Conservation (phyloP, 2,888 invertebrate genomes). For the Drosophila mulleri region DNA sequence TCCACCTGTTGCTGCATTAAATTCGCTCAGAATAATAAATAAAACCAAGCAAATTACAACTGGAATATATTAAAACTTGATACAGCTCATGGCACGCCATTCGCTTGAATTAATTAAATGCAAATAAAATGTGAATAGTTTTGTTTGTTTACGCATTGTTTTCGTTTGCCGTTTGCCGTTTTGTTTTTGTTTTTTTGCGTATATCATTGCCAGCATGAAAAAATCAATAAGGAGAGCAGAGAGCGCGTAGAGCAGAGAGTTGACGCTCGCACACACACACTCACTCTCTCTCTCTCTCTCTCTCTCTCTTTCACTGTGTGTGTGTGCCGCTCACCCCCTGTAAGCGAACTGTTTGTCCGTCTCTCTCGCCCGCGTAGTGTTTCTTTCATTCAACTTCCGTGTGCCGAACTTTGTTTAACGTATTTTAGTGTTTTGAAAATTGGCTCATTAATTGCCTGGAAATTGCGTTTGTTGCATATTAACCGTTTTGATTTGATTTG, state of each 20-base stretch:
- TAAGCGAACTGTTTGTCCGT: background rate
- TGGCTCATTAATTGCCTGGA: background rate
- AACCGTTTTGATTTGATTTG: constrained; percentile 3
- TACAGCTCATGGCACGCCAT: constrained; percentile 14
- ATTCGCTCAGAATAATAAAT: background rate
- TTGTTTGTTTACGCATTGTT: constrained; percentile 28
- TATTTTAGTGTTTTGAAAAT: constrained; percentile 23
- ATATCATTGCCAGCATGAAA: constrained; percentile 61
- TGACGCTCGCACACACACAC: background rate
- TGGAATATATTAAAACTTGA: constrained; percentile 9
- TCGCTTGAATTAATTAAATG: constrained; percentile 31
- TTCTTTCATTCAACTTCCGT: constrained; percentile 26
- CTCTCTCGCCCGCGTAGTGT: background rate
- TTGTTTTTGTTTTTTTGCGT: constrained; percentile 27
- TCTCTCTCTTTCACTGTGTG: background rate
- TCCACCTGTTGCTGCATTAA: background rate
- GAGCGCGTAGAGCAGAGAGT: background rate
- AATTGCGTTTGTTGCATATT: constrained; percentile 2
- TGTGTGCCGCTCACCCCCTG: constrained; percentile 33
- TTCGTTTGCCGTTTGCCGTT: constrained; percentile 16
- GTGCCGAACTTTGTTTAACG: constrained; percentile 35
- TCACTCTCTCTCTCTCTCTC: background rate
- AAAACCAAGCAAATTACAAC: background rate
- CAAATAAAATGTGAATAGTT: constrained; percentile 20
- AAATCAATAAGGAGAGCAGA: constrained; percentile 66